A percentile compares a stretch with the other conserved stretches of the same genome.
Conservation (phyloP, 2,888 invertebrate genomes). For the Epiblema foenella region DNA sequence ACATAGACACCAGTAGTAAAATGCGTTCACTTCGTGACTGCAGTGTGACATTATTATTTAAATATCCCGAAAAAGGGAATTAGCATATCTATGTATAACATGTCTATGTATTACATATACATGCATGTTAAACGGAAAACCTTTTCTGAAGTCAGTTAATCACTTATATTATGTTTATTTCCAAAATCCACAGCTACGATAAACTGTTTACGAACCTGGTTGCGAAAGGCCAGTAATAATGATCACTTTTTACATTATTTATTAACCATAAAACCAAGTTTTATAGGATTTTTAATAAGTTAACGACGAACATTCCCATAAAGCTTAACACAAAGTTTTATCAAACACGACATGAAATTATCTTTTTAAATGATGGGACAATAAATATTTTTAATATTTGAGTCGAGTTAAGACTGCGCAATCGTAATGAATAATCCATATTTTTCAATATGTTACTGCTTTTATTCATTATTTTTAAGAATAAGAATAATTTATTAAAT, state of each 20-base stretch:
- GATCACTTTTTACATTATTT: constrained; percentile 34
- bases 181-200: neutral
- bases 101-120: too few relatives aligned
- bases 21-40: neutral
- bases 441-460: neutral
- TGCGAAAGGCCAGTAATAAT: constrained; percentile 23
- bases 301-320: constrained; percentile 35
- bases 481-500: too few relatives aligned
- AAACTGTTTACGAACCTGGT: neutral
- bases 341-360: constrained; percentile 37
- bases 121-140: neutral
- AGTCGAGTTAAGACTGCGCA: constrained; percentile 16
- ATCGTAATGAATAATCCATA: neutral
- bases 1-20: too few relatives aligned
- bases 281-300: constrained; percentile 18
- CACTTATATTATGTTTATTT: neutral
- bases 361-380: constrained; percentile 35
- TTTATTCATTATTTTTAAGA: too few relatives aligned
- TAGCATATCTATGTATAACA: too few relatives aligned
- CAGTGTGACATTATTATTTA: neutral
- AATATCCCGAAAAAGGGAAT: too few relatives aligned
- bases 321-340: constrained; percentile 34
- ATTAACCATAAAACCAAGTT: constrained; percentile 38
- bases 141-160: neutral
- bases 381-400: constrained; percentile 36